Percentiles rank a stretch among this genome's conserved stretches.
These are phyloP conservation scores for Trididemnum nubilum DNA, from an alignment of 23 tunicate genomes.

Conservation along the genomic window DNA sequence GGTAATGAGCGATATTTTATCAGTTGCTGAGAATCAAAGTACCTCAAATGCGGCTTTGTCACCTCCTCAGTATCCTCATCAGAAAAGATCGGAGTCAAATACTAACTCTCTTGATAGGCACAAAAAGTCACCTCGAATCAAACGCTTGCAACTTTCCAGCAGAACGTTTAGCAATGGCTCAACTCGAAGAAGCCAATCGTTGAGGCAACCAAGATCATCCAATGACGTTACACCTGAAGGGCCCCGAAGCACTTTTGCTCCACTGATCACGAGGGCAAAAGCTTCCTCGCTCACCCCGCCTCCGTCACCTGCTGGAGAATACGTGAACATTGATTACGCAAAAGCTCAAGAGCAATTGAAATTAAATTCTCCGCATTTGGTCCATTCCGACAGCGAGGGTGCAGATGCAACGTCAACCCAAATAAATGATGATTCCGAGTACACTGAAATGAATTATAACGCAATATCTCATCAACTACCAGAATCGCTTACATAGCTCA, in stretches of 20 bases:
- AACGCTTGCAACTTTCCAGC: slow-evolving; percentile 2
- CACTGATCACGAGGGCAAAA: not conserved
- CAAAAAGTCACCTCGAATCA: slow-evolving; percentile 43
- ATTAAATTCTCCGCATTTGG: not conserved
- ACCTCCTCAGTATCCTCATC: slow-evolving; percentile 66
- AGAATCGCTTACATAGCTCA: no score
- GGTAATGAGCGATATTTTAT: not conserved
- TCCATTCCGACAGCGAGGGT: not conserved
- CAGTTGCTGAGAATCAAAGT: slow-evolving; percentile 2
- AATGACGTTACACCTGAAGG: not conserved
- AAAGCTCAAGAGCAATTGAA: slow-evolving; percentile 56
- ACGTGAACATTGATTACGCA: slow-evolving; percentile 68
- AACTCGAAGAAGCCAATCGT: slow-evolving; percentile 33
- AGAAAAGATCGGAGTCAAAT: slow-evolving; percentile 14
- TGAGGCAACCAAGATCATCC: slow-evolving; percentile 27
- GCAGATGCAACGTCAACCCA: not conserved
- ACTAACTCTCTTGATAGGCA: slow-evolving; percentile 51
- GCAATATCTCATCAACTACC: no score
- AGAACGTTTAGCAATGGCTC: not conserved
- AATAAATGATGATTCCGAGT: not conserved
- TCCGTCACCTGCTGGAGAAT: slow-evolving; percentile 66
- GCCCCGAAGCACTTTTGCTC: no score
- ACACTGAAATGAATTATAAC: not conserved
- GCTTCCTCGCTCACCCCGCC: slow-evolving; percentile 15
- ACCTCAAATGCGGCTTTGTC: not conserved